Evolutionary conservation across 2,888 invertebrate species (phyloP).

Genomic region (Pristionchus entomophagus): DNA sequence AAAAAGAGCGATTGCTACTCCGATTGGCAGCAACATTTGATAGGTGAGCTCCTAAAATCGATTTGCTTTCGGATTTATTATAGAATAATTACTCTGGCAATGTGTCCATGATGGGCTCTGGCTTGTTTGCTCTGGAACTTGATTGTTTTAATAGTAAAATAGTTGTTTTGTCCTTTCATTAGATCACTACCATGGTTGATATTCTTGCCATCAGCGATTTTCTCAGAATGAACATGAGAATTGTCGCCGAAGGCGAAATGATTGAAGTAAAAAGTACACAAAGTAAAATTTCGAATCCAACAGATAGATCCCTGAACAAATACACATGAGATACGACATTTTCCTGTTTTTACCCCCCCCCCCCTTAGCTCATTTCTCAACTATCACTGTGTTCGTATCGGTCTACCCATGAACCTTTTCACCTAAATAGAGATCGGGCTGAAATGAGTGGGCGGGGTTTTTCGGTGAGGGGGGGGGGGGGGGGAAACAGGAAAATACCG

Average conservation of each 20-base stretch:
- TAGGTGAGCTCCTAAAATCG: background rate
- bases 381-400: too few species aligned
- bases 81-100: background rate
- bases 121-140: background rate
- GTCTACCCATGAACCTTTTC: too few species aligned
- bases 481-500: too few species aligned
- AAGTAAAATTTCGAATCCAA: background rate
- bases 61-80: background rate
- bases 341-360: too few species aligned
- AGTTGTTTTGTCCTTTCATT: too few species aligned
- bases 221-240: background rate
- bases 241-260: background rate
- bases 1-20: background rate
- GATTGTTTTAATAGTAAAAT: background rate
- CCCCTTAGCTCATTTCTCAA: too few species aligned
- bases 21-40: background rate
- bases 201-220: background rate
- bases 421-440: too few species aligned
- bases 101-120: background rate
- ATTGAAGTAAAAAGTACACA: background rate
- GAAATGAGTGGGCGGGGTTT: too few species aligned
- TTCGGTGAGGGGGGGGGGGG: too few species aligned
- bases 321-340: background rate
- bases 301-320: background rate
- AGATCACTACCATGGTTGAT: background rate